These are phyloP conservation scores for Crotalus viridis DNA, from an alignment of 2,113 vertebrate genomes.

Conservation along the genomic window DNA sequence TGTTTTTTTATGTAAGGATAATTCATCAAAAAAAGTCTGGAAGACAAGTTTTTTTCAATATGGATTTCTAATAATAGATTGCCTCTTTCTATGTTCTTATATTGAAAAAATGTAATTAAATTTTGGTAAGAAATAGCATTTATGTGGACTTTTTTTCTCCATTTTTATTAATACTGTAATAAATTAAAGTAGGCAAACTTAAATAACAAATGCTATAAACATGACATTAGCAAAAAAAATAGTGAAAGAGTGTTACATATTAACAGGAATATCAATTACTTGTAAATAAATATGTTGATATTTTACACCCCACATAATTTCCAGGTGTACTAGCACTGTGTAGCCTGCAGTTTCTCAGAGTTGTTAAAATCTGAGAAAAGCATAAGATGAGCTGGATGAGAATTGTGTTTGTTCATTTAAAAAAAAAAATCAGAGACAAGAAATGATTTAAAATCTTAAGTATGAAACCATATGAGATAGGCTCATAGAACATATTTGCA, in stretches of 20 bases:
- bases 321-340: no score
- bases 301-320: neutral
- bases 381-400: neutral
- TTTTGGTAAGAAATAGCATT: constrained; percentile 20
- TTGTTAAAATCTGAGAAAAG: neutral
- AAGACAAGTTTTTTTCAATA: constrained; percentile 26
- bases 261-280: neutral
- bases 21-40: constrained; percentile 42
- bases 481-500: neutral
- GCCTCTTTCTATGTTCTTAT: constrained; percentile 28
- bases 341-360: neutral
- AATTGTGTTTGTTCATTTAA: neutral
- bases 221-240: neutral
- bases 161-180: neutral
- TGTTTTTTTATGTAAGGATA: neutral
- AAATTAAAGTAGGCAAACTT: neutral
- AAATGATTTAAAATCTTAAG: neutral
- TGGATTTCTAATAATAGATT: constrained; percentile 14
- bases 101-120: neutral
- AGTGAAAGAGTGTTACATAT: neutral
- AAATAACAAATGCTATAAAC: neutral
- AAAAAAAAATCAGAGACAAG: neutral
- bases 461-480: neutral
- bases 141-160: neutral
- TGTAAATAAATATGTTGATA: neutral